Evolutionary conservation across 1,140 invertebrate species (phyloP), one percentile per base, ranked within the genome.

Genomic region (Tribolium castaneum): DNA sequence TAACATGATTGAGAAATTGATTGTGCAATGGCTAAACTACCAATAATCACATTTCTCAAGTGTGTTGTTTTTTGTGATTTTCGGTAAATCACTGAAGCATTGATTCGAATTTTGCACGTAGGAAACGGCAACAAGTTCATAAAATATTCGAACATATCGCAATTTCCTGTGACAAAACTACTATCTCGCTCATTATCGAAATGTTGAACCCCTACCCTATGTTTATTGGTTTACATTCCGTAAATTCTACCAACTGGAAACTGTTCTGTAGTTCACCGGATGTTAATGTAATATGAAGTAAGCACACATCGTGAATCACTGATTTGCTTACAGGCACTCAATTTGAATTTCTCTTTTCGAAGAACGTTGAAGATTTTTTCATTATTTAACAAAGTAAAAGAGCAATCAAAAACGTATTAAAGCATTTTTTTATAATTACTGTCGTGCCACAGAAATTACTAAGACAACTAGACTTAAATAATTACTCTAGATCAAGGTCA

Each of bases 61-160:
- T 45, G 39, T 9, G 39, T 45, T 45, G 5, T 10, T 45, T 45
- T n/a, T 45, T 45, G 7, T 45, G 39, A 45, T n/a, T 10, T 45
- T n/a, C 9, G 9, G 39, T 45, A 45, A 45, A 45, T 6, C 25
- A 30, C 3, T 30, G 25, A 30, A 30, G 25, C 25, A 30, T 4
- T 45, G n/a, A 45, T 45, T 45, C 39, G 9, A 45, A 45, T 4
- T 45, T 45, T 45, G n/a, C 39, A 45, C 9, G 7, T 45, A 45
- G 39, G 39, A 45, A 45, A 7, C n/a, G n/a, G 39, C 39, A 45
- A 45, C 39, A 45, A 45, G 39, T 9, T 45, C 19, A 76, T 14
- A 76, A 10, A 59, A 59, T 22, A 76, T 59, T 76, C 34, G 74
- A 76, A 76, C 12, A 66, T 66, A 66, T 76, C 74, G 51, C 74